phyloP scores from a whole-genome alignment of 2,797 vertebrate species.

The Microcaecilia unicolor region DNA sequence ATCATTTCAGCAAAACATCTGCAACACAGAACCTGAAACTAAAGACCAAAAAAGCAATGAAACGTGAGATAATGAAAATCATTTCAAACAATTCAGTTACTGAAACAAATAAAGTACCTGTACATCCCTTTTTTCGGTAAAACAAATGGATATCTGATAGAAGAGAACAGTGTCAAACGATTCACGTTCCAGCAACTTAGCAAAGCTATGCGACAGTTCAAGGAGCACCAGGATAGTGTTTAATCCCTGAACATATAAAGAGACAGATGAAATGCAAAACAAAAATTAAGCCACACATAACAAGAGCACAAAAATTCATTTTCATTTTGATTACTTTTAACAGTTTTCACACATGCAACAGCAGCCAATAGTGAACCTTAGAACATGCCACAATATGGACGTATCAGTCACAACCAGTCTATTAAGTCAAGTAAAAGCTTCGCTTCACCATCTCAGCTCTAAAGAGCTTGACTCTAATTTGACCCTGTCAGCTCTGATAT shows the following conservation, averaged over 20 bases:
- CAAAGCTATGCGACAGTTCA: slow-evolving; percentile 67
- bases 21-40: slow-evolving; percentile 76
- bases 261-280: neutral
- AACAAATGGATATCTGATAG: slow-evolving; percentile 64
- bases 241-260: slow-evolving; percentile 58
- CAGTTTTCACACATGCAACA: neutral
- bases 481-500: no score
- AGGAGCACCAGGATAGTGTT: slow-evolving; percentile 69
- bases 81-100: neutral
- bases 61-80: slow-evolving; percentile 2
- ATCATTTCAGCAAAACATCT: slow-evolving; percentile 80
- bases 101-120: slow-evolving; percentile 44
- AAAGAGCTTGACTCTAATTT: no score
- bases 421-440: no score
- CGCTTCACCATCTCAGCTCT: no score
- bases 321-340: neutral
- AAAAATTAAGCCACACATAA: neutral
- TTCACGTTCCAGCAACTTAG: slow-evolving; percentile 67
- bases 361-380: no score
- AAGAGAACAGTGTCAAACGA: slow-evolving; percentile 81
- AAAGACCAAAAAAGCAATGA: slow-evolving; percentile 15
- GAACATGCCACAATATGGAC: no score
- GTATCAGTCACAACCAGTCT: no score
- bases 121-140: slow-evolving; percentile 44
- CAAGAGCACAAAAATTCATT: accelerated